phyloP scores from a whole-genome alignment of 2,113 vertebrate genomes.

The Ictidomys tridecemlineatus region DNA sequence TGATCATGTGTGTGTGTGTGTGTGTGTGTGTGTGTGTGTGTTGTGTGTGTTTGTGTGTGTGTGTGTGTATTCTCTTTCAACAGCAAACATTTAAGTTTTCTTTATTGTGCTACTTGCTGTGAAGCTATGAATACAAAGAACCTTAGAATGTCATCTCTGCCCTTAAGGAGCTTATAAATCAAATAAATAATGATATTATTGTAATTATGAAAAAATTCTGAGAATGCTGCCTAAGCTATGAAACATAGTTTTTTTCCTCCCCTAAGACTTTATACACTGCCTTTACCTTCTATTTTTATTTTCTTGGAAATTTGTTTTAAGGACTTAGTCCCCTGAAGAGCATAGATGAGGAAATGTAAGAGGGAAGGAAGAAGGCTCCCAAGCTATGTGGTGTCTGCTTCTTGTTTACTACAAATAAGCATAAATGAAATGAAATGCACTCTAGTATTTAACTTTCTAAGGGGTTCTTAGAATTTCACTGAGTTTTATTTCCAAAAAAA shows the following conservation, averaged over 20 bases:
- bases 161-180: constrained; percentile 36
- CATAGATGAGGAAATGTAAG: not conserved
- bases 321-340: not conserved
- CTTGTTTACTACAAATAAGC: not conserved
- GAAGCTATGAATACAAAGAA: constrained; percentile 15
- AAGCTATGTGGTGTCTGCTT: not conserved
- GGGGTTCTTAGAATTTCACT: not conserved
- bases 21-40: not conserved
- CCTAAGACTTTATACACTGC: not conserved
- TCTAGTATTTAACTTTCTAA: not conserved
- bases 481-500: not conserved
- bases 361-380: not conserved
- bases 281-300: not conserved
- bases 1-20: not conserved
- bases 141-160: not conserved
- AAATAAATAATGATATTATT: constrained; percentile 42
- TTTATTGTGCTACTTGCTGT: not conserved
- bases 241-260: not conserved
- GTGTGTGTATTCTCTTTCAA: not conserved
- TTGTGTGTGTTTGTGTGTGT: not conserved
- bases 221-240: not conserved
- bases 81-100: constrained; percentile 35
- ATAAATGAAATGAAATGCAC: not conserved
- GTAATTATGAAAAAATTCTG: constrained; percentile 52
- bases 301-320: constrained; percentile 41